Evolutionary conservation across 1,140 invertebrate genomes (phyloP), one percentile per base, ranked within the genome.

Genomic region (Drosophila subpulchrella): DNA sequence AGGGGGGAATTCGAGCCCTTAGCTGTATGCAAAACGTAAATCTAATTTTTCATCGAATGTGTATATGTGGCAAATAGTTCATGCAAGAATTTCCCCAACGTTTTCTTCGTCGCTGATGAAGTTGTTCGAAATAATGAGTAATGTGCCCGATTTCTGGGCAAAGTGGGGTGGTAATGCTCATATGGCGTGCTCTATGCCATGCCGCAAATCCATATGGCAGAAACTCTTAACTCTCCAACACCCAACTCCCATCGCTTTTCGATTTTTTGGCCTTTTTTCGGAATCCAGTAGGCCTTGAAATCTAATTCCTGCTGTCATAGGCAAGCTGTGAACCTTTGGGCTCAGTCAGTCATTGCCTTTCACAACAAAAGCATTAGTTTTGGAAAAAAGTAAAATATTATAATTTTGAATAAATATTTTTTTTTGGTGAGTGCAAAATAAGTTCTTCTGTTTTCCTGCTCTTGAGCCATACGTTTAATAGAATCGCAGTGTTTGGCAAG

Each of bases 21-120:
- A 42, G 53, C 65, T 57, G 60, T 86, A 86, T 86, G 82, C 83
- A 86, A 86, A 86, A 81, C 82, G 59, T 58, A 84, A 72, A 80
- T 88, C 77, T 79, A 86, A 88, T 86, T 78, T 86, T 86, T 86
- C 79, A 86, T 86, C 82, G 84, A 86, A 88, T 83, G 54, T 86
- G 79, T 72, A 76, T 65, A 68, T 73, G 74, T 73, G 56, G 34
- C 59, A 62, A 34, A 67, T 62, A 68, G 56, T 61, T 53, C 47
- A 42, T 59, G 63, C 42, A 59, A 44, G 59, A 63, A 24, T 76
- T 44, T 36, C 50, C 15, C 24, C 17, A 12, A 15, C 47, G 17
- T 44, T 51, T 54, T 32, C 27, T 13, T 42, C 24, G 38, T 34
- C n/a, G 54, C 42, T 76, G 74, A 77, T 77, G 73, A 76, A 77